Evolutionary conservation across 92 coral and sea anemone species (phyloP), one percentile per base, ranked within the genome.

Genomic region (Montipora capitata): DNA sequence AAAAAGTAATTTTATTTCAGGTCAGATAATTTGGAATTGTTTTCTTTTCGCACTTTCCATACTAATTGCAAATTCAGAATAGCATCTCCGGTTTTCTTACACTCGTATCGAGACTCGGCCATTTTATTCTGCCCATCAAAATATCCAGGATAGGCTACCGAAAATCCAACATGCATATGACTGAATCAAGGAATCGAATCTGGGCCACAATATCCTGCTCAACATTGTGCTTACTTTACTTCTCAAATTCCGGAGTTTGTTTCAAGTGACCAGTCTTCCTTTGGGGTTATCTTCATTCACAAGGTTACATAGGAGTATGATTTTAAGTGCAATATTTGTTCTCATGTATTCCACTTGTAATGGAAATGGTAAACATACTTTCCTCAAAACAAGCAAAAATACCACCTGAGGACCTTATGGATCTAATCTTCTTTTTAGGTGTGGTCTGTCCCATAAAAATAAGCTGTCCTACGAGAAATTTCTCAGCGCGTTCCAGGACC

Each of bases 401-500:
- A 13, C 18, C 15, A 59, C 5, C 4, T 2, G 4, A 59, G 1
- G 9, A 65, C 70, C 41, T 54, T 8, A 54, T 54, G 61, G 35
- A 63, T 38, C 12, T 67, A 35, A 9, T 13, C 10, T 35, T 35
- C 15, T 10, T 10, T 16, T 14, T 78, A 95, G 98, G 82, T 95
- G 98, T 64, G 98, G 98, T 12, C 84, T 95, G 52, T 90, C 95
- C 39, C 91, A 91, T 40, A 92, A 93, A 67, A 91, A 83, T 90
- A 94, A 94, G 58, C 82, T 95, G 76, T 95, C 98, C 4, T 95
- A 95, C 80, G 96, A 95, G 91, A 93, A 84, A 72, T 95, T 95
- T 74, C 98, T 95, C 56, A 86, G 92, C 75, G 95, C 98, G 10
- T 95, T 95, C 75, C 94, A 95, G 74, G 98, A 94, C 57, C 85